phyloP scores from a whole-genome alignment of 2,888 invertebrate genomes.

The Agrochola lychnidis region DNA sequence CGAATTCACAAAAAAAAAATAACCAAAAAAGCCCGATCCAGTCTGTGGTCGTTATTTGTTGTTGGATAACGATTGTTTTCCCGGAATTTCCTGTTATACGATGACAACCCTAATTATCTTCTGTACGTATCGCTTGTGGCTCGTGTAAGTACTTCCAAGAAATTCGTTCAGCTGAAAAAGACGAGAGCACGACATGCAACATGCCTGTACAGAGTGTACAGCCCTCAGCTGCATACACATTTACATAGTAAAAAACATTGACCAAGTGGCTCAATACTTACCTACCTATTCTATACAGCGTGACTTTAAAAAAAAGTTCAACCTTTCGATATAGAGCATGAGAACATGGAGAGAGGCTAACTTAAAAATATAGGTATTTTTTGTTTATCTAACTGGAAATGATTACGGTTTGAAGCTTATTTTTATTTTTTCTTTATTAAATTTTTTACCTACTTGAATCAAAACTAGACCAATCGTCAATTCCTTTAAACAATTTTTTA shows the following conservation, averaged over 20 bases:
- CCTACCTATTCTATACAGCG: not conserved
- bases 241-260: not conserved
- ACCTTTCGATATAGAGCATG: not conserved
- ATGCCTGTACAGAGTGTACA: not conserved
- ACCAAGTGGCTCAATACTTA: not conserved
- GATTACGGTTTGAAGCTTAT: not conserved
- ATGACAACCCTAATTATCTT: constrained; percentile 33
- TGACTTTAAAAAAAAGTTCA: not conserved
- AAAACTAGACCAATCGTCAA: constrained; percentile 12
- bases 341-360: not conserved
- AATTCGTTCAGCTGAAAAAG: constrained; percentile 9
- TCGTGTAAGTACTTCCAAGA: not conserved
- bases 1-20: constrained; percentile 31
- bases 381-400: not conserved
- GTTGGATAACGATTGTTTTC: constrained; percentile 18
- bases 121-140: not conserved
- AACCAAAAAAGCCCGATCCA: not conserved
- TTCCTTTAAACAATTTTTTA: not conserved
- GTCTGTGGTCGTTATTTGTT: constrained; percentile 9
- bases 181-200: not conserved
- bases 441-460: not conserved
- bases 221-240: not conserved
- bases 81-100: not conserved
- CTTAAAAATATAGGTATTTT: not conserved
- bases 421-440: not conserved